phyloP scores from a whole-genome alignment of 2,888 invertebrate genomes.

The Dryomyza anilis region DNA sequence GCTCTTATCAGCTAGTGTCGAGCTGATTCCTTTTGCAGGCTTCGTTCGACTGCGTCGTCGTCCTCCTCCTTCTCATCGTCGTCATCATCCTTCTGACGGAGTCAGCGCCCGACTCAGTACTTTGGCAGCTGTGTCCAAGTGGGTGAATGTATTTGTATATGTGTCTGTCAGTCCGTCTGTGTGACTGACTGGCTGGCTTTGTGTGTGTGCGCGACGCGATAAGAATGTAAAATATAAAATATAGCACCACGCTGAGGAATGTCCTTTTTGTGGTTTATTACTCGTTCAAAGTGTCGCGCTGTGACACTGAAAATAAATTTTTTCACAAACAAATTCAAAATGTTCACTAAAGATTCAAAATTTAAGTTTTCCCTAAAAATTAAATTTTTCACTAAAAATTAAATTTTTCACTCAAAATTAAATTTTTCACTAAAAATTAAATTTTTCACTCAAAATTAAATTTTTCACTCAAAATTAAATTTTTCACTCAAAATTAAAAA shows the following conservation, averaged over 20 bases:
- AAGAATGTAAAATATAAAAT: conserved; percentile 62
- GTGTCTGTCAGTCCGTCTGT: neutral
- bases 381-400: too few relatives aligned
- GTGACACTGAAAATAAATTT: too few relatives aligned
- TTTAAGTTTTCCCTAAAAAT: too few relatives aligned
- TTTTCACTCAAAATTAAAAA: too few relatives aligned
- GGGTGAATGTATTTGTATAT: neutral
- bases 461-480: too few relatives aligned
- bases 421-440: too few relatives aligned
- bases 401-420: too few relatives aligned
- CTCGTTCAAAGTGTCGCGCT: too few relatives aligned
- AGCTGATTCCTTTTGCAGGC: conserved; percentile 42
- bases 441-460: too few relatives aligned
- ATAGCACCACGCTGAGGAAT: conserved; percentile 56
- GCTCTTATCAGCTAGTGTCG: conserved; percentile 51
- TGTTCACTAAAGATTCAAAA: too few relatives aligned
- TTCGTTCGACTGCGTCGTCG: conserved; percentile 6
- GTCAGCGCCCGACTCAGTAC: conserved; percentile 2
- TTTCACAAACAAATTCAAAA: too few relatives aligned
- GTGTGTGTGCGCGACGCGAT: conserved; percentile 47
- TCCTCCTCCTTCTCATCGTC: neutral
- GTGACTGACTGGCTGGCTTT: conserved; percentile 4
- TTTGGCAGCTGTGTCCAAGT: neutral
- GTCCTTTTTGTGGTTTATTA: conserved; percentile 54
- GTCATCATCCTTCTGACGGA: conserved; percentile 10